Evolutionary conservation across 2,888 invertebrate genomes (phyloP).

Genomic region (Minunthozetes semirufus): DNA sequence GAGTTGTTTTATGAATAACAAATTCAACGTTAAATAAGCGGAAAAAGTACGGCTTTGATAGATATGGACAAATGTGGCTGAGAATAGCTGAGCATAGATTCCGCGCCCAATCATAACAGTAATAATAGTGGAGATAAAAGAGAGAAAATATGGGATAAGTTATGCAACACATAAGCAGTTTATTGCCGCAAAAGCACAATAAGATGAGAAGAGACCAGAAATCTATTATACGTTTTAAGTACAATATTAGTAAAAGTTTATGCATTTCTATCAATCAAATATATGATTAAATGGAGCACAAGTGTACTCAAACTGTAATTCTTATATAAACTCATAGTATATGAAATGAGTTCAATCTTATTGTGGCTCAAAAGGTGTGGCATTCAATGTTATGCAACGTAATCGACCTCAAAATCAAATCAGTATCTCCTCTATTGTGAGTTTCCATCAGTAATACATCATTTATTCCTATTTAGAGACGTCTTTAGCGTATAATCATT

Average conservation of each 20-base stretch:
- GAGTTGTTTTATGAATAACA: no score
- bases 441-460: neutral
- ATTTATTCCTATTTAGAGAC: conserved; percentile 22
- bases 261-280: conserved; percentile 22
- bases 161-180: conserved; percentile 14
- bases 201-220: neutral
- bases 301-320: neutral
- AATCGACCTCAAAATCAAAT: conserved; percentile 21
- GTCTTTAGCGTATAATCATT: conserved; percentile 24
- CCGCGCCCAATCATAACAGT: conserved; percentile 16
- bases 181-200: neutral
- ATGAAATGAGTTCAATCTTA: conserved; percentile 3
- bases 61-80: neutral
- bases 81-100: neutral
- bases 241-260: conserved; percentile 26
- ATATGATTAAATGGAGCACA: conserved; percentile 25
- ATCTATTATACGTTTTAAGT: conserved; percentile 19
- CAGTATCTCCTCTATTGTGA: neutral
- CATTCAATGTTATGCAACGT: conserved; percentile 14
- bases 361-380: conserved; percentile 24
- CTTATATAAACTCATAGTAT: conserved; percentile 9
- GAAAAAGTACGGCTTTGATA: neutral
- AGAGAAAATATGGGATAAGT: conserved; percentile 16
- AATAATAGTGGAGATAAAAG: conserved; percentile 20
- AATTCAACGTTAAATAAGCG: neutral